phyloP scores from a whole-genome alignment of 1,140 invertebrate genomes.

The Cydia strobilella region DNA sequence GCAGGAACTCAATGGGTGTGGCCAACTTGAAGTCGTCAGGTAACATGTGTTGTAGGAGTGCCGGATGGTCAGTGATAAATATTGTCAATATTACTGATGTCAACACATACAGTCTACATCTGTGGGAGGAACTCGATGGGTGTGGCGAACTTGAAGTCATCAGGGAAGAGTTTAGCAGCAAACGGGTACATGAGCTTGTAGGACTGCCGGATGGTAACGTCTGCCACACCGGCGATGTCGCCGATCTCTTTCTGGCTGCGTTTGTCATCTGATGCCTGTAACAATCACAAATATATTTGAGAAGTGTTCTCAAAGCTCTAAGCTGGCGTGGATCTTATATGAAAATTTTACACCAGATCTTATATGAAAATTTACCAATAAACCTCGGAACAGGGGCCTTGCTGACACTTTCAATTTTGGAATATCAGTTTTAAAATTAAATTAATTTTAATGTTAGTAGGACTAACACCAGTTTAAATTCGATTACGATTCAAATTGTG shows the following conservation, averaged over 20 bases:
- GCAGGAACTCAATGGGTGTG: constrained; percentile 96
- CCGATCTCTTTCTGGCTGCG: constrained; percentile 98
- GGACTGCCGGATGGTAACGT: constrained; percentile 98
- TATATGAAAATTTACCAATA: too few species aligned
- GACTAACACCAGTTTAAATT: too few species aligned
- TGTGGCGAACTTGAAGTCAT: constrained; percentile 97
- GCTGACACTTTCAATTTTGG: too few species aligned
- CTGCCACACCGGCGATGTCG: constrained; percentile 98
- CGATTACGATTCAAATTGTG: too few species aligned
- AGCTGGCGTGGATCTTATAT: too few species aligned
- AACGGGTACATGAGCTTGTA: constrained; percentile 99
- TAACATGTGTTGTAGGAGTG: constrained; percentile 82
- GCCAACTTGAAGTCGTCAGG: constrained; percentile 98
- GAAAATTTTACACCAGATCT: too few species aligned
- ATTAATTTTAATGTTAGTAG: too few species aligned
- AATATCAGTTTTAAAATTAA: too few species aligned
- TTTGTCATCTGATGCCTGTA: constrained; percentile 95
- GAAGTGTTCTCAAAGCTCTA: not conserved
- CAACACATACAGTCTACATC: constrained; percentile 81
- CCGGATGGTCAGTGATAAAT: not conserved
- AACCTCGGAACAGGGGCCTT: too few species aligned
- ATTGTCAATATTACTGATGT: constrained; percentile 3
- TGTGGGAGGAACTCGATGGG: constrained; percentile 96
- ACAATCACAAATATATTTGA: constrained; percentile 36
- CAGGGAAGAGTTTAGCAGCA: constrained; percentile 95